Evolutionary conservation across 2,113 vertebrate species (phyloP), one percentile per base, ranked within the genome.

Genomic region (Cephalopholis sonnerati): DNA sequence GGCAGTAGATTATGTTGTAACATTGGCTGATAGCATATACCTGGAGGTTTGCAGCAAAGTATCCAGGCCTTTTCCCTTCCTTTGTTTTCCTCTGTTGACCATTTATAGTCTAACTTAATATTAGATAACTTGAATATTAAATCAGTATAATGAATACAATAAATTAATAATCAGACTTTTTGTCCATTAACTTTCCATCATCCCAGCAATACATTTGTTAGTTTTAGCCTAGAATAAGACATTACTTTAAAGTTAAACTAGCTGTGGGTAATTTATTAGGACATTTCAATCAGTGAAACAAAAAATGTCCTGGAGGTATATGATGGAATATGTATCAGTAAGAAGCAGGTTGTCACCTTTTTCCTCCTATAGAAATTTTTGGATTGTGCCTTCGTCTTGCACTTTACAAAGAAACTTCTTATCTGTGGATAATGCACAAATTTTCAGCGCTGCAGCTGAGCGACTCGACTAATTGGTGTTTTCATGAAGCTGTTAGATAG

Each of bases 381-480:
- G 27, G 7, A 46, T 58, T 29, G n/a, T 70, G 55, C 10, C n/a
- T n/a, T 63, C 22, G 3, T 29, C 36, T 41, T 32, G 29, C n/a
- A 5, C 17, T 6, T 53, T 13, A 17, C 1, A 15, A n/a, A 69
- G 25, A 24, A 39, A 29, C 27, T 27, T 59, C 68, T 83, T 54
- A 85, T 75, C 64, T 67, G 39, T 27, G 48, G 46, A 50, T 61
- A 51, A 50, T 50, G 51, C 41, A n/a, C 20, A 50, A 0, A 27
- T 68, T 79, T 29, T 51, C 68, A 10, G 66, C 16, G 24, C 29
- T 44, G 39, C 11, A 39, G 39, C 65, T 32, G 59, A 70, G 58
- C 27, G 72, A 73, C 20, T 15, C 39, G 27, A 39, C 66, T 79
- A 85, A 89, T 72, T 83, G 84, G 51, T 83, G 84, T 77, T 82